A percentile compares a stretch with the other conserved stretches of the same genome.
phyloP scores from a whole-genome alignment of 2,113 vertebrate genomes.

The Paramisgurnus dabryanus region DNA sequence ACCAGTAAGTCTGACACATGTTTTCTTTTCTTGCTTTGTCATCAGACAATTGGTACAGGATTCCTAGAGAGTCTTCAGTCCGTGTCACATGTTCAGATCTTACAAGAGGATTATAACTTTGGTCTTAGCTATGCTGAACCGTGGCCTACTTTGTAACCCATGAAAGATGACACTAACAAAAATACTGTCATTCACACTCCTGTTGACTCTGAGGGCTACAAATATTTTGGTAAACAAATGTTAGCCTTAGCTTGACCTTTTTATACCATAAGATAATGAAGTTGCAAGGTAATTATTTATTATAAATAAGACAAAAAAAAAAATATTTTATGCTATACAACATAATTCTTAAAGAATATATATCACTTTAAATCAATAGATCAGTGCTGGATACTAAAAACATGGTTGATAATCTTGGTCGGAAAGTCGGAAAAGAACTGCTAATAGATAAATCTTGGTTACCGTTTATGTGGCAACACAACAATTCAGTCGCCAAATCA shows the following conservation, averaged over 20 bases:
- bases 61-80: constrained; percentile 35
- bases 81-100: constrained; percentile 34
- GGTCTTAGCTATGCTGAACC: constrained; percentile 19
- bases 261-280: too few relatives aligned
- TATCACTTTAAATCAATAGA: neutral
- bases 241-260: neutral
- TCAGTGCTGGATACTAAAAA: neutral
- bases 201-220: neutral
- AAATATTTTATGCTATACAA: neutral
- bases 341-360: neutral
- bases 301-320: neutral
- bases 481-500: constrained; percentile 42
- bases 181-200: neutral
- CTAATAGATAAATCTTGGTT: constrained; percentile 33
- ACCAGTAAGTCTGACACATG: neutral
- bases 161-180: constrained; percentile 9
- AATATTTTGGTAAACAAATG: neutral
- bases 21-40: neutral
- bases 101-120: constrained; percentile 39
- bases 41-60: neutral
- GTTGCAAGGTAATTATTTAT: too few relatives aligned
- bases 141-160: constrained; percentile 12
- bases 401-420: constrained; percentile 26
- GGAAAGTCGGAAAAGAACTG: constrained; percentile 7
- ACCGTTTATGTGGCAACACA: constrained; percentile 43